Percentiles rank a stretch among this genome's conserved stretches.
phyloP scores from a whole-genome alignment of 2,113 vertebrate species.

The Syngnathus scovelli region DNA sequence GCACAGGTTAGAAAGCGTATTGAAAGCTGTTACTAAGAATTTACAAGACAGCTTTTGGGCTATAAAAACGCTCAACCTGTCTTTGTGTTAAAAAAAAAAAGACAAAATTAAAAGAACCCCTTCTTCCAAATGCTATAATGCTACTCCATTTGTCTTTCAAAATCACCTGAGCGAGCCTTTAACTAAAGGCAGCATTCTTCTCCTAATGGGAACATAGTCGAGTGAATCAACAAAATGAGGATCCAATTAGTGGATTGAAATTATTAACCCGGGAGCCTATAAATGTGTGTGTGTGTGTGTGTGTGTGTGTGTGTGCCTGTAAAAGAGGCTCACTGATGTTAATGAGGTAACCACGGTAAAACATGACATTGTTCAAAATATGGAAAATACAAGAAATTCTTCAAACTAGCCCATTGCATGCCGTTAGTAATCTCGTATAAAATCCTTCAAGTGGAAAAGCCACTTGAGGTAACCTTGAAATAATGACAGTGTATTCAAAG shows the following conservation, averaged over 20 bases:
- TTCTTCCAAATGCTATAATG: not conserved
- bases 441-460: not conserved
- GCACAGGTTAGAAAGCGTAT: not conserved
- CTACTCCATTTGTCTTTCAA: constrained; percentile 30
- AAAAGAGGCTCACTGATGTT: constrained; percentile 30
- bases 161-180: constrained; percentile 28
- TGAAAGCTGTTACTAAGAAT: not conserved
- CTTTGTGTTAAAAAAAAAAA: not conserved
- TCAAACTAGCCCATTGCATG: not conserved
- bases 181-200: constrained; percentile 36
- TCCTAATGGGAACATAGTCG: constrained; percentile 24
- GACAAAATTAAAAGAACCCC: not conserved
- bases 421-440: not conserved
- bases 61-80: not conserved
- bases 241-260: constrained; percentile 45
- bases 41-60: not conserved
- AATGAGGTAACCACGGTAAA: constrained; percentile 22
- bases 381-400: not conserved
- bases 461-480: not conserved
- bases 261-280: constrained; percentile 31
- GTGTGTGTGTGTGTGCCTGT: constrained; percentile 5
- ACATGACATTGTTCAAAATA: constrained; percentile 24
- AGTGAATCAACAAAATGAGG: constrained; percentile 38
- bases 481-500: constrained; percentile 2
- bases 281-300: constrained; percentile 11